A percentile compares a stretch with the other conserved stretches of the same genome.
Evolutionary conservation across 2,113 vertebrate genomes (phyloP).

Genomic region (Poicephalus gulielmi): DNA sequence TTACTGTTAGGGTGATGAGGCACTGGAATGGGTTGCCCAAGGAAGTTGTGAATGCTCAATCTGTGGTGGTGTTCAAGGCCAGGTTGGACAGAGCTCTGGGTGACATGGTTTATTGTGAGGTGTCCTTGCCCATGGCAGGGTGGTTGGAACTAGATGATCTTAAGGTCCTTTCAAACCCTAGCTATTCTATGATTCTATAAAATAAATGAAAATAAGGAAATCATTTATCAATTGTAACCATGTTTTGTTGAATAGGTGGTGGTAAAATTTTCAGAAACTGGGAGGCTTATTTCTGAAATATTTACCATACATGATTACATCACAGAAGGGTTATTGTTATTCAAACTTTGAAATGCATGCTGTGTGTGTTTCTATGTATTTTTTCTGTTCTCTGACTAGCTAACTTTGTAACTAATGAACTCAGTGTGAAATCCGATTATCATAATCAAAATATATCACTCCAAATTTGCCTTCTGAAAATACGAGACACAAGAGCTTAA

Average conservation of each 20-base stretch:
- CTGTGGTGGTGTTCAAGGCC: no score
- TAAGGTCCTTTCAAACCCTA: no score
- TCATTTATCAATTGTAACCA: not conserved
- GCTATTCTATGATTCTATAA: no score
- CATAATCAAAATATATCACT: not conserved
- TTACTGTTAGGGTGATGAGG: no score
- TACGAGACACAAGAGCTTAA: not conserved
- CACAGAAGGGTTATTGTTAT: not conserved
- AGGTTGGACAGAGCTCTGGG: no score
- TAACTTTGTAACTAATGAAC: not conserved
- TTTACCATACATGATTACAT: not conserved
- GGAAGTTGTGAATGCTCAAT: no score
- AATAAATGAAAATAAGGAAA: not conserved
- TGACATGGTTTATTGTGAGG: no score
- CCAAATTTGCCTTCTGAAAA: conserved; percentile 2
- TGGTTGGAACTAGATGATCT: no score
- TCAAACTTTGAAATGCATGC: not conserved
- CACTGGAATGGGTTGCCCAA: no score
- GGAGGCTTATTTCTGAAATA: not conserved
- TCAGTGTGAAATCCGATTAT: not conserved
- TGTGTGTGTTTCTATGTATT: not conserved
- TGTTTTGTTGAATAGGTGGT: not conserved
- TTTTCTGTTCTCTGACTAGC: not conserved
- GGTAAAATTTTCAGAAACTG: not conserved
- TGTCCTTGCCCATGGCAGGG: no score